Base-by-base conservation (phyloP, 1,140 invertebrate species). In the Platorchestia sp. region DNA sequence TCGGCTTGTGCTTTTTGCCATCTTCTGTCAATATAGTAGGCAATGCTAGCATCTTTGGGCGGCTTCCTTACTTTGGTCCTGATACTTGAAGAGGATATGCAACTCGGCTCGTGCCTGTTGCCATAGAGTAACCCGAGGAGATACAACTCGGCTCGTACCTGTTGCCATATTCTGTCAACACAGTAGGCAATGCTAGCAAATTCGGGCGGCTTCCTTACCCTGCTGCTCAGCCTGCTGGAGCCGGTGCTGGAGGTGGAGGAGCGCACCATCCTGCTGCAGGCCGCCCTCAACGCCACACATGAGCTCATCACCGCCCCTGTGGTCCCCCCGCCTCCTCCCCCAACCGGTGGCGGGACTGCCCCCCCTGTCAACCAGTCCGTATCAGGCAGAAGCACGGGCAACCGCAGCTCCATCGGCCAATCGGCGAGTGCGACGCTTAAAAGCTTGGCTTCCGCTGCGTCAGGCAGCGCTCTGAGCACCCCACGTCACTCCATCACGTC, bases 241-340 rank as follows among this genome's bases (percentile, higher is more conserved):
- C 96, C 95, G 0, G 95, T 96, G 95, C 44, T 96, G 59, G 96
- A 96, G 59, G 96, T 96, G 42, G 96, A 96, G 51, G 96, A 96
- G 45, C 95, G 96, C 47, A 96, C 96, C 36, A 96, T 96, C 40
- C 95, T 96, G 40, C 89, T 96, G 47, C 96, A 96, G 45, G 95
- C 96, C 53, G 95, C 86, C 53, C 95, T 96, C n/a, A 89, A 95
- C 19, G 95, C 96, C 45, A 95, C 95, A 42, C 95, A 86, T 86
- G 75, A 42, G 45, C 95, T n/a, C 36, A 95, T 45, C 95, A 53
- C 95, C n/a, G 44, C 95, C 53, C 95, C 86, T 96, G 59, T 75
- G 19, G 47, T 19, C 19, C 6, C 47, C 36, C 14, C 1, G 14
- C 95, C 43, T 40, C 27, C 59, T 95, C 6, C 41, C 10, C 87